phyloP scores from a whole-genome alignment of 2,113 vertebrate genomes.

The Acanthochromis polyacanthus region DNA sequence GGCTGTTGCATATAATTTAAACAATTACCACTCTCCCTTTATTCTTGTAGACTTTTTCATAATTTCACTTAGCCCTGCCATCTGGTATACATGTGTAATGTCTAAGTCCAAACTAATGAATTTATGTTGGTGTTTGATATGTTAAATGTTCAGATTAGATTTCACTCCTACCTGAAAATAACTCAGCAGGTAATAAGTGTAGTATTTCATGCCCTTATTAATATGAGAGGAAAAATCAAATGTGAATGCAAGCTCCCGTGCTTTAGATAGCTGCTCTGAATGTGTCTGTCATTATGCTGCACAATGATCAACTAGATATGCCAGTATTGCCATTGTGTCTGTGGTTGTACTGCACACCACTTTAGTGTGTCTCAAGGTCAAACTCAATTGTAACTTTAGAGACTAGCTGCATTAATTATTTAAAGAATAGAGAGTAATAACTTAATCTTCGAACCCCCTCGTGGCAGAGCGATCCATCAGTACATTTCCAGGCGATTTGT shows the following conservation, averaged over 20 bases:
- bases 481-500: constrained; percentile 23
- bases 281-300: constrained; percentile 6
- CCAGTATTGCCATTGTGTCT: not conserved
- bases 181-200: constrained; percentile 2
- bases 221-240: not conserved
- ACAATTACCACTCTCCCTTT: not conserved
- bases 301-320: not conserved
- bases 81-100: not conserved
- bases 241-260: not conserved
- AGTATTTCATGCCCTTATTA: constrained; percentile 9
- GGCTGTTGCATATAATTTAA: not conserved
- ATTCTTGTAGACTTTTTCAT: not conserved
- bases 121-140: constrained; percentile 7
- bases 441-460: constrained; percentile 21
- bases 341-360: not conserved
- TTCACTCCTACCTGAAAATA: not conserved
- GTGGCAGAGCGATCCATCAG: not conserved
- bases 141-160: not conserved
- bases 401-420: constrained; percentile 1
- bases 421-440: constrained; percentile 8
- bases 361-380: constrained; percentile 2
- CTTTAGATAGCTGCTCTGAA: constrained; percentile 12
- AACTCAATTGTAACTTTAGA: constrained; percentile 3
- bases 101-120: not conserved
- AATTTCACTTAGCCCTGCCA: not conserved